Percentiles rank a stretch among this genome's conserved stretches.
Conservation (phyloP, 2,113 vertebrate species). For the Mohoua ochrocephala region DNA sequence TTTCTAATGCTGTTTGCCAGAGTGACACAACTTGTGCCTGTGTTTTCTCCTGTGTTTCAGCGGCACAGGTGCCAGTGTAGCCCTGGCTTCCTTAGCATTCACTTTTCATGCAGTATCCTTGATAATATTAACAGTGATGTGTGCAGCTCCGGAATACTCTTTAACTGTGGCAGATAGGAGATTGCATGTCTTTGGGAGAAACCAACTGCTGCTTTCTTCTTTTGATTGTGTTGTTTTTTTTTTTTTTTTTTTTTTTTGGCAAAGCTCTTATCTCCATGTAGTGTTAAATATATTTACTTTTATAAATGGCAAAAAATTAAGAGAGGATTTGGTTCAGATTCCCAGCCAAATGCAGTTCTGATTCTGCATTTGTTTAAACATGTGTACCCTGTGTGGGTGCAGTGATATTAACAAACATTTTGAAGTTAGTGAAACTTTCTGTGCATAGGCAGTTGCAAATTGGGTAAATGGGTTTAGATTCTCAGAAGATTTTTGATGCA, state of each 20-base stretch:
- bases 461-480: not conserved
- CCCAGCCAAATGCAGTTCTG: not conserved
- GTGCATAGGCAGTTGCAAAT: not conserved
- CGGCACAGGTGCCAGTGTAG: not conserved
- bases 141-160: not conserved
- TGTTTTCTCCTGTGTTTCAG: not conserved
- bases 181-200: not conserved
- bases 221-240: not conserved
- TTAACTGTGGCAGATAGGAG: not conserved
- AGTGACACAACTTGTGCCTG: not conserved
- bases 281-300: not conserved
- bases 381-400: accelerated
- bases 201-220: not conserved
- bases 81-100: not conserved
- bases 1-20: not conserved
- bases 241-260: not conserved
- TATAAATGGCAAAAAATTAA: not conserved
- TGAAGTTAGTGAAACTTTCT: not conserved
- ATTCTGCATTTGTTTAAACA: not conserved
- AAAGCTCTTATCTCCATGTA: not conserved
- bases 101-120: not conserved
- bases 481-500: not conserved
- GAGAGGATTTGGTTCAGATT: not conserved
- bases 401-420: not conserved
- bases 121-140: not conserved